Conservation (phyloP, 2,113 vertebrate species). For the Nycticorax nycticorax region DNA sequence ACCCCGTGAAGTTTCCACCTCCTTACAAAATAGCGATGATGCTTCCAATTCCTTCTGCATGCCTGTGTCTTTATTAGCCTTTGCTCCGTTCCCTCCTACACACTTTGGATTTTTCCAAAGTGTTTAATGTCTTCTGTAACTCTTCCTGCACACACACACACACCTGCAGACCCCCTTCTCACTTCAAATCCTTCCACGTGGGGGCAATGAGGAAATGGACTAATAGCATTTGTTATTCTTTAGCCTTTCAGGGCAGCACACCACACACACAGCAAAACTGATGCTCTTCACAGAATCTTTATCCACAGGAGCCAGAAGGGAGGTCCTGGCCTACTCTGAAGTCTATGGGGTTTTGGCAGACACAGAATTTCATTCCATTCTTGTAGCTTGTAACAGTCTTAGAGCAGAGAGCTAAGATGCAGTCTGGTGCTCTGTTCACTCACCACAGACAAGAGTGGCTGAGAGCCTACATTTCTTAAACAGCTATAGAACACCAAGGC, state of each 20-base stretch:
- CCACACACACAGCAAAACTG: background rate
- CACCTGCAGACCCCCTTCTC: background rate
- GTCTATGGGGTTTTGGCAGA: background rate
- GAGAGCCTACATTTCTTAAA: background rate
- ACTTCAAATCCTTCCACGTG: background rate
- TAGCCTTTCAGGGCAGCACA: background rate
- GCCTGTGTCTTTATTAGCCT: background rate
- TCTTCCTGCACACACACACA: background rate
- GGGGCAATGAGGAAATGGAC: background rate
- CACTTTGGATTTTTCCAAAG: background rate
- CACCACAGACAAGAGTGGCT: background rate
- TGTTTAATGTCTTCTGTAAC: background rate
- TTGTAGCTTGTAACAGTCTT: background rate
- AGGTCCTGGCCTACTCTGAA: background rate
- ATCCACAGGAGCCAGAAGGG: background rate
- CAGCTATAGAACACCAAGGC: background rate
- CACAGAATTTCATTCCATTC: background rate
- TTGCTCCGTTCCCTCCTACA: background rate
- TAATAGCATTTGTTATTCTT: background rate
- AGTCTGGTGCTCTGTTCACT: background rate
- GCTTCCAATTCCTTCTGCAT: conserved; percentile 12
- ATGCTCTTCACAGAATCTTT: background rate
- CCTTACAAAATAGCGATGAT: background rate
- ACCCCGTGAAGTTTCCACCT: background rate
- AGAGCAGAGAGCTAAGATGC: background rate